Evolutionary conservation across 2,888 invertebrate genomes (phyloP).

Genomic region (Malachius bipustulatus): DNA sequence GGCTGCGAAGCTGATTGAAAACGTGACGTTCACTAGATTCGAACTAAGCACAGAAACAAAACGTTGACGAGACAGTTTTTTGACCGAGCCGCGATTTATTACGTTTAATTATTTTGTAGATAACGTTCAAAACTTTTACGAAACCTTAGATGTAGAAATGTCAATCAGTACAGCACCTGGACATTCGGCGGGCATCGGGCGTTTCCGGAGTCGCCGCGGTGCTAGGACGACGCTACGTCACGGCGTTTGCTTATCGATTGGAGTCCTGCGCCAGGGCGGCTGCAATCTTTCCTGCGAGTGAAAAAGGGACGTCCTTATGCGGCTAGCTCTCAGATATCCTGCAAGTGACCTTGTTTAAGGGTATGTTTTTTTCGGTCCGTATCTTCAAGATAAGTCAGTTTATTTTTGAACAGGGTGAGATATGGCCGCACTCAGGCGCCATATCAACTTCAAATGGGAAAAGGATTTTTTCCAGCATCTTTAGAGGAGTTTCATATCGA

Average conservation of each 20-base stretch:
- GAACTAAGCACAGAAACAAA: too few species aligned
- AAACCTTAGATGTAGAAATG: slow-evolving; percentile 34
- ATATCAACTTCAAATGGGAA: slow-evolving; percentile 26
- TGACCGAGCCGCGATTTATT: too few species aligned
- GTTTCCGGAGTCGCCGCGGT: slow-evolving; percentile 33
- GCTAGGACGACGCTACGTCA: slow-evolving; percentile 35
- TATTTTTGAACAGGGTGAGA: slow-evolving; percentile 34
- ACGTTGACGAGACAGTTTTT: too few species aligned
- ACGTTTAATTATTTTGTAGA: not conserved
- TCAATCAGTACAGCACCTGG: slow-evolving; percentile 39
- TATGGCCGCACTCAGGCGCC: slow-evolving; percentile 31
- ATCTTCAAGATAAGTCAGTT: slow-evolving; percentile 33
- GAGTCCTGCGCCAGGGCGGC: slow-evolving; percentile 23
- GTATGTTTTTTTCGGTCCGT: slow-evolving; percentile 34
- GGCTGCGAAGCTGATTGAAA: too few species aligned
- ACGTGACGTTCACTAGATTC: too few species aligned
- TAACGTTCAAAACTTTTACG: not conserved
- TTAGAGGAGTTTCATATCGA: too few species aligned
- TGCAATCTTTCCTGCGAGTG: slow-evolving; percentile 12
- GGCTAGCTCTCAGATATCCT: slow-evolving; percentile 12
- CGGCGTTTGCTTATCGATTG: slow-evolving; percentile 39
- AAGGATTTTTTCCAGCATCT: slow-evolving; percentile 10
- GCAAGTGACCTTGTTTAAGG: slow-evolving; percentile 30
- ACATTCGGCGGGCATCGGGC: slow-evolving; percentile 32
- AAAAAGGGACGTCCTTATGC: slow-evolving; percentile 20